Base-by-base conservation (phyloP, 2,888 invertebrate genomes). In the Altica lythri region DNA sequence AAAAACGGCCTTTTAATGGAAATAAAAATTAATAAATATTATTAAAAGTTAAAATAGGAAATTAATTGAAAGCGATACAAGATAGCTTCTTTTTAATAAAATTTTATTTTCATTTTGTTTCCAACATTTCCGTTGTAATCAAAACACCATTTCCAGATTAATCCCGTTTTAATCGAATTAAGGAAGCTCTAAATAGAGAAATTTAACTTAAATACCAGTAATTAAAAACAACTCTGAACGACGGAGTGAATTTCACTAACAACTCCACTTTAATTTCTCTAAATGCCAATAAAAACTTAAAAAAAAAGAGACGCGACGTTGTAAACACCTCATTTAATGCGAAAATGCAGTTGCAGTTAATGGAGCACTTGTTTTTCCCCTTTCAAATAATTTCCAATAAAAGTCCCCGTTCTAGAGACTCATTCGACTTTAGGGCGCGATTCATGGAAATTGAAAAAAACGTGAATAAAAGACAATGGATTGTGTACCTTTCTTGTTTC, bases 281-380 rank as follows among this genome's bases (percentile, higher is more conserved):
- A 49, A 49, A 49, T 49, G 40, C 32, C 49, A 42, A 49, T 49
- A 32, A 49, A 49, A 49, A 47, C 25, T 47, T 47, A 37, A 13
- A 40, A 40, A 40, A 40, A 9, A 40, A 5, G 19, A 40, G 40
- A 40, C 40, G 40, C 40, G 40, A 40, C 40, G 40, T 40, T 40
- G 40, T 40, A 40, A 40, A 40, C 40, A 40, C 40, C 40, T 40
- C 22, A 40, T 40, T 40, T 40, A 40, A 40, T 40, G 40, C 10
- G 40, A 22, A 40, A 40, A 40, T 40, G 40, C 40, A 38, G 38
- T 38, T 38, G 38, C 38, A 40, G 40, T 40, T 40, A 40, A 40
- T 25, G 40, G 40, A 40, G 22, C 40, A 25, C 40, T 40, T 40
- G 40, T 40, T 40, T 40, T 40, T 22, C 22, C 40, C 40, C 40